Evolutionary conservation across 2,797 vertebrate genomes (phyloP).

Genomic region (Sparidentex hasta): DNA sequence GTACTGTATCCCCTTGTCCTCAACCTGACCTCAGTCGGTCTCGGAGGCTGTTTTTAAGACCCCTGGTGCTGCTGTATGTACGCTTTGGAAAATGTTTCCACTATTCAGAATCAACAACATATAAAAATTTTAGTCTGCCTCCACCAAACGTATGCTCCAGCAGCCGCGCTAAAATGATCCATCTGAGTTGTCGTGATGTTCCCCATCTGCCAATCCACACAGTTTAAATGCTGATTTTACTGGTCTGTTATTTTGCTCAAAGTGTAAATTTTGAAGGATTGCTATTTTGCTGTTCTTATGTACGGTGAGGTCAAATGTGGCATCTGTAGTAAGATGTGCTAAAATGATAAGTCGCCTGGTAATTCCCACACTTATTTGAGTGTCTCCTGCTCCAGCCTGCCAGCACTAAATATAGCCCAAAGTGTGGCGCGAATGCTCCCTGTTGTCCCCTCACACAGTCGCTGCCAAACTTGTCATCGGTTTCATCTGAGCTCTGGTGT

Average conservation of each 20-base stretch:
- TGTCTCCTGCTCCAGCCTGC: slow-evolving; percentile 53
- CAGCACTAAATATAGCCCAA: slow-evolving; percentile 66
- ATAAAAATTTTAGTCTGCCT: not conserved
- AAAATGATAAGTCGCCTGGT: slow-evolving; percentile 47
- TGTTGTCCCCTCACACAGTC: slow-evolving; percentile 33
- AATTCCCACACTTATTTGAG: slow-evolving; percentile 54
- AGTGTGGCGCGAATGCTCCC: slow-evolving; percentile 46
- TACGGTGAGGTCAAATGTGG: not conserved
- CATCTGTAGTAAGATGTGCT: slow-evolving; percentile 51
- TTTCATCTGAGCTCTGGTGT: slow-evolving; percentile 33
- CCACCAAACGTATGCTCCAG: not conserved
- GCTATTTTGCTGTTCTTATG: not conserved
- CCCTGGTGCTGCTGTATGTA: too few relatives aligned
- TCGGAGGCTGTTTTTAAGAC: too few relatives aligned
- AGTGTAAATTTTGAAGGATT: not conserved
- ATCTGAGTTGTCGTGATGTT: not conserved
- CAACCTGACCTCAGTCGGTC: too few relatives aligned
- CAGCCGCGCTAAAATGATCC: not conserved
- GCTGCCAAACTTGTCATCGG: slow-evolving; percentile 43
- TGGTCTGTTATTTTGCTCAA: not conserved
- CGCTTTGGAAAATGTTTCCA: too few relatives aligned
- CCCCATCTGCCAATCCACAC: slow-evolving; percentile 11
- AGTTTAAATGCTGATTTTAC: slow-evolving; percentile 11
- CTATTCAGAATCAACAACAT: too few relatives aligned
- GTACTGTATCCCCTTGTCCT: too few relatives aligned